A percentile compares a stretch with the other conserved stretches of the same genome.
Conservation (phyloP, 2,797 vertebrate genomes). For the Rhinogobio ventralis region DNA sequence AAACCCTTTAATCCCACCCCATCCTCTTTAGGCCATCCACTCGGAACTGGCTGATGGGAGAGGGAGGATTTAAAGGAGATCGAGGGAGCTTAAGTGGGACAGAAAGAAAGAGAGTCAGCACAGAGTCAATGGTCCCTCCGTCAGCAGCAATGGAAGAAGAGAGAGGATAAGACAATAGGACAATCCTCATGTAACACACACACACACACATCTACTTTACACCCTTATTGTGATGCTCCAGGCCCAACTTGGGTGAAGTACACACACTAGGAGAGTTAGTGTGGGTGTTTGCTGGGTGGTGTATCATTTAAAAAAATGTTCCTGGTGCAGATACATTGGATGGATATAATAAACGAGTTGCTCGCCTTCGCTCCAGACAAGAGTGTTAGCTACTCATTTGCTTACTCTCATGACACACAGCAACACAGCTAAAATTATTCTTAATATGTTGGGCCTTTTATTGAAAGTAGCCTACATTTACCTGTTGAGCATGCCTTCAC, state of each 20-base stretch:
- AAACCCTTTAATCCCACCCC: slow-evolving; percentile 82
- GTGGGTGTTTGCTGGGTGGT: background rate
- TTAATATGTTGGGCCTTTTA: too few relatives aligned
- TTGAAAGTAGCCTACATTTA: too few relatives aligned
- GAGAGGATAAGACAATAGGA: slow-evolving; percentile 48
- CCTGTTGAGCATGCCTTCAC: too few relatives aligned
- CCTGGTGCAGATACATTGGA: background rate
- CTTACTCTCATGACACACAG: too few relatives aligned
- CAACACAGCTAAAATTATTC: too few relatives aligned
- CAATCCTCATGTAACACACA: slow-evolving; percentile 18
- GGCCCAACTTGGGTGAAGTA: background rate
- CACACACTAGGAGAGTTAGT: background rate
- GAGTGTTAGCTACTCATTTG: too few relatives aligned
- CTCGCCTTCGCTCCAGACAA: too few relatives aligned
- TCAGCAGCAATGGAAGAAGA: slow-evolving; percentile 81
- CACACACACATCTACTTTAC: slow-evolving; percentile 3
- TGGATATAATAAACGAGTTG: background rate
- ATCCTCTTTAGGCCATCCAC: slow-evolving; percentile 80
- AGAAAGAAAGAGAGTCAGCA: slow-evolving; percentile 71
- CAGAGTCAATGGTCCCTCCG: slow-evolving; percentile 81
- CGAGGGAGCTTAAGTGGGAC: slow-evolving; percentile 76
- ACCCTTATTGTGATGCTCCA: slow-evolving; percentile 26
- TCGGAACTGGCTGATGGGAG: slow-evolving; percentile 80
- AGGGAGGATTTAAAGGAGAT: slow-evolving; percentile 83
- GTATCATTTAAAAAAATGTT: background rate